phyloP scores from a whole-genome alignment of 2,888 invertebrate species.

The Dynastes hyllus region DNA sequence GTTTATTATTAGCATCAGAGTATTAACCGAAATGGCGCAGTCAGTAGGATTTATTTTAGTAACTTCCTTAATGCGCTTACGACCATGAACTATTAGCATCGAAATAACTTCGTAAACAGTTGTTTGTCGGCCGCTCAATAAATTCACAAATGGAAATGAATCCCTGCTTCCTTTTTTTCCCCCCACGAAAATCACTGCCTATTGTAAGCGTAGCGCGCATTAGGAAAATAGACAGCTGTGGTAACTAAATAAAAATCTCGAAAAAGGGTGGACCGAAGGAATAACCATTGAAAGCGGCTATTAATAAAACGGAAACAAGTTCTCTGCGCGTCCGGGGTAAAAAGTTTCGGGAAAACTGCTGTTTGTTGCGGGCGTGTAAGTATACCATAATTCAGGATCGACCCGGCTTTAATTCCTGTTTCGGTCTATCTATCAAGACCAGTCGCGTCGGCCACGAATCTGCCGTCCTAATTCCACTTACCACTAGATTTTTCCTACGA shows the following conservation, averaged over 20 bases:
- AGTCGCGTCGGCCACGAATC: conserved; percentile 53
- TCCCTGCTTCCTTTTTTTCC: no score
- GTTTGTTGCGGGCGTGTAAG: conserved; percentile 64
- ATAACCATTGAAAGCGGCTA: conserved; percentile 45
- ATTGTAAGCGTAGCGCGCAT: conserved; percentile 4
- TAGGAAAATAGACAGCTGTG: conserved; percentile 14
- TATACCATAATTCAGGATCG: conserved; percentile 66
- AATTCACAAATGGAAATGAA: no score
- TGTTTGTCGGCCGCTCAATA: no score
- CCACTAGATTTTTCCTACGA: conserved; percentile 44
- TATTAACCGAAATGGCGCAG: no score
- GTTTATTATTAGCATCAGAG: no score
- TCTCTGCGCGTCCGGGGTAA: conserved; percentile 32
- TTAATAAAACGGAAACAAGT: conserved; percentile 50
- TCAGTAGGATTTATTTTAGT: no score
- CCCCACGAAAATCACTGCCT: neutral
- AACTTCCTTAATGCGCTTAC: no score
- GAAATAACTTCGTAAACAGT: no score
- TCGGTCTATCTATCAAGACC: conserved; percentile 65
- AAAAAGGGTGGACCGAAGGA: conserved; percentile 30
- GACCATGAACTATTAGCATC: no score
- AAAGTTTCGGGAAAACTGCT: conserved; percentile 57
- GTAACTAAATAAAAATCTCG: conserved; percentile 41
- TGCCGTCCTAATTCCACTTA: conserved; percentile 37
- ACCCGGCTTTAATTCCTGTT: conserved; percentile 63